Evolutionary conservation across 37 sponge, comb jelly and placozoan genomes (phyloP).

Genomic region (Chondrilla cf. caribensis): DNA sequence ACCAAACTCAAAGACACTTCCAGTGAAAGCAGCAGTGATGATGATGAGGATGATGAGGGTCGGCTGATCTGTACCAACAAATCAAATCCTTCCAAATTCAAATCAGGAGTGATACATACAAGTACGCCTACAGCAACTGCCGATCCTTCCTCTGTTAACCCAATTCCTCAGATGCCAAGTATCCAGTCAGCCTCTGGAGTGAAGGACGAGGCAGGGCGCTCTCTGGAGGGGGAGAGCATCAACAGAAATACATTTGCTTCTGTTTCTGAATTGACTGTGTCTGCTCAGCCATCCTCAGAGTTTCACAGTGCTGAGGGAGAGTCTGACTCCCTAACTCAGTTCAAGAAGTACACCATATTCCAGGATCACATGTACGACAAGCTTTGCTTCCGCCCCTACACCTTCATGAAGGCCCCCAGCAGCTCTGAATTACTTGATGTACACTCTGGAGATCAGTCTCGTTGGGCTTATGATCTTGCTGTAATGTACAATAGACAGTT

Average conservation of each 20-base stretch:
- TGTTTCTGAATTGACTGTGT: neutral
- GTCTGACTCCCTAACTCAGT: too few relatives aligned
- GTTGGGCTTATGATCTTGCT: neutral
- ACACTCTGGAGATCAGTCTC: neutral
- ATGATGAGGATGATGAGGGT: neutral
- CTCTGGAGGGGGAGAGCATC: neutral
- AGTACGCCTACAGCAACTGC: neutral
- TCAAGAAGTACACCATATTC: neutral
- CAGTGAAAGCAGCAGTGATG: neutral
- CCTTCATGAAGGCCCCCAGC: neutral
- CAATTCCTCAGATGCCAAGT: neutral
- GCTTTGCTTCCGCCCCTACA: neutral
- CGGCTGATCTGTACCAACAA: neutral
- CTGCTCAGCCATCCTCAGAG: neutral
- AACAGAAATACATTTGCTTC: neutral
- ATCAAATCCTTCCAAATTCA: neutral
- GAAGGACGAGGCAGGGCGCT: neutral
- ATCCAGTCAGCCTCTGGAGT: neutral
- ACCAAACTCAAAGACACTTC: neutral
- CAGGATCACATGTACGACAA: neutral
- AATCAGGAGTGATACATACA: neutral
- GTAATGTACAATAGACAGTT: conserved; percentile 21
- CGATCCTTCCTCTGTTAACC: neutral
- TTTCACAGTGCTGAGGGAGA: too few relatives aligned
- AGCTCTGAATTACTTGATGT: neutral